phyloP scores from a whole-genome alignment of 2,888 invertebrate genomes.

The Caenorhabditis sp. region DNA sequence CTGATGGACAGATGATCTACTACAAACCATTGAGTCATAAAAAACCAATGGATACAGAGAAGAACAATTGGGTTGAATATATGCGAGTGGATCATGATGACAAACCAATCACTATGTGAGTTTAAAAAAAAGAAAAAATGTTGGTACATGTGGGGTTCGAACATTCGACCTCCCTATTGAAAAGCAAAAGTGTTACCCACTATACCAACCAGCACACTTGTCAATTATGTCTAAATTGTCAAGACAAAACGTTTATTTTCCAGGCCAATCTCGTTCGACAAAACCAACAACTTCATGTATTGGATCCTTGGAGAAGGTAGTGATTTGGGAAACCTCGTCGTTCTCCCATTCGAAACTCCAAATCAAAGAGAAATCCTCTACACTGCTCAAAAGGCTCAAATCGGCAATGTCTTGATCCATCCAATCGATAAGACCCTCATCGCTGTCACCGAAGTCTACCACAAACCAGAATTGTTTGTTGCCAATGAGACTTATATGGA shows the following conservation, averaged over 20 bases:
- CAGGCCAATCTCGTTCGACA: slow-evolving; percentile 66
- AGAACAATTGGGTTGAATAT: slow-evolving; percentile 63
- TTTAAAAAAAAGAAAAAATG: neutral
- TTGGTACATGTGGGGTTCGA: too few species aligned
- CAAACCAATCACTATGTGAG: slow-evolving; percentile 64
- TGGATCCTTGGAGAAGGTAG: slow-evolving; percentile 67
- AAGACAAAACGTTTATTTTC: slow-evolving; percentile 16
- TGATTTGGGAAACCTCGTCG: slow-evolving; percentile 65
- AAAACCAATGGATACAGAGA: slow-evolving; percentile 51
- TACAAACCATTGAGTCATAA: slow-evolving; percentile 28
- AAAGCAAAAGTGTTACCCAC: too few species aligned
- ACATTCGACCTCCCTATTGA: too few species aligned
- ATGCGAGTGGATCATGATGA: slow-evolving; percentile 63
- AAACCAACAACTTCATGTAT: slow-evolving; percentile 64
- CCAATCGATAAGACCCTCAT: slow-evolving; percentile 65
- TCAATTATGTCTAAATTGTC: too few species aligned
- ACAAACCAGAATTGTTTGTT: slow-evolving; percentile 69
- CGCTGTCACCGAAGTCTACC: slow-evolving; percentile 67
- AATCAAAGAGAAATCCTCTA: slow-evolving; percentile 63
- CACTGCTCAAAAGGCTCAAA: slow-evolving; percentile 64
- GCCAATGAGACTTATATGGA: slow-evolving; percentile 67
- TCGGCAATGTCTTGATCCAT: slow-evolving; percentile 66
- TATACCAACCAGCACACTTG: too few species aligned
- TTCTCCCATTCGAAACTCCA: slow-evolving; percentile 64
- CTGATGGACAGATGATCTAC: slow-evolving; percentile 60